These are phyloP conservation scores for Alca torda DNA, from an alignment of 2,797 vertebrate genomes.

Conservation along the genomic window DNA sequence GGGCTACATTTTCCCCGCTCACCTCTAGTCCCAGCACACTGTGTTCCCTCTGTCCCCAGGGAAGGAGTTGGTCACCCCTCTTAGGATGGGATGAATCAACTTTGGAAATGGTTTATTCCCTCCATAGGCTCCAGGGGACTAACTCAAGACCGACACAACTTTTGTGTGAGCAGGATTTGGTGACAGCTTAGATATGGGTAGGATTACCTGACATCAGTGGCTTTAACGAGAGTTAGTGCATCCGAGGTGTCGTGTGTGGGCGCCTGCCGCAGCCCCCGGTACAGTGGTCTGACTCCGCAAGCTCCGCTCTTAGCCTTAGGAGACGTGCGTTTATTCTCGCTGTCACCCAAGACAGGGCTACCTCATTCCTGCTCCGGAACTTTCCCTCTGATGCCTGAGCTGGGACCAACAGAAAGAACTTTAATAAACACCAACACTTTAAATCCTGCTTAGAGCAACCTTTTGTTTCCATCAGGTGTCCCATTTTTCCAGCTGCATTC, in stretches of 20 bases:
- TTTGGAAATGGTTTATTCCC: background rate
- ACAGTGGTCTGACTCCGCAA: background rate
- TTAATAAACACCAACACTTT: background rate
- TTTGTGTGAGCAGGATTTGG: background rate
- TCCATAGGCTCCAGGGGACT: background rate
- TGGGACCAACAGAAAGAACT: background rate
- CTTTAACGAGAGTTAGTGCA: background rate
- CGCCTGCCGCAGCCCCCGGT: background rate
- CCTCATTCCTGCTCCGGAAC: background rate
- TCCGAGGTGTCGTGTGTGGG: accelerated
- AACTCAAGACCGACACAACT: background rate
- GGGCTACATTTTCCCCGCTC: accelerated
- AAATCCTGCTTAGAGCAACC: background rate
- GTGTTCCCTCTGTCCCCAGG: background rate
- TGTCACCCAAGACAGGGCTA: background rate
- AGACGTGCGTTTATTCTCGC: background rate
- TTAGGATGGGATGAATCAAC: background rate
- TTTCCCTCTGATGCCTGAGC: background rate
- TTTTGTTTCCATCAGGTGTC: background rate
- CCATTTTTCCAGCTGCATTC: background rate
- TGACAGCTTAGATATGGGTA: background rate
- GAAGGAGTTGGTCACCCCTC: background rate
- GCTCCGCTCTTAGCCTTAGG: background rate
- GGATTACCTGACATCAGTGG: background rate
- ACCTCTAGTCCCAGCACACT: background rate